These are phyloP conservation scores for Eubasilissa regina DNA, from an alignment of 1,140 invertebrate species.

Conservation along the genomic window DNA sequence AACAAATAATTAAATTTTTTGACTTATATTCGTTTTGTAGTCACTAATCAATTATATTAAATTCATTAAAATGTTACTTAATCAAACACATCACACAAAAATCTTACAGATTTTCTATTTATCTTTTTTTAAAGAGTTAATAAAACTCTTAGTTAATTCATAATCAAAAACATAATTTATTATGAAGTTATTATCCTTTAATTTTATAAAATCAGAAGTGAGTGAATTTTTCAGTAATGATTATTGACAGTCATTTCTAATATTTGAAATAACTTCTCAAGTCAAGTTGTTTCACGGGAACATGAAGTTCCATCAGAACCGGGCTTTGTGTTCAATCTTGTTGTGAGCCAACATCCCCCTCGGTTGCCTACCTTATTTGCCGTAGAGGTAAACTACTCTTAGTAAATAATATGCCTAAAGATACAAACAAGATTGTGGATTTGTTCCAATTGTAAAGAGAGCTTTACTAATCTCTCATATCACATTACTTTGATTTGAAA, in stretches of 20 bases:
- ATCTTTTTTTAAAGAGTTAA: too few relatives aligned
- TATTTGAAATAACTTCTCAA: not conserved
- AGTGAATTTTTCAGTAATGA: not conserved
- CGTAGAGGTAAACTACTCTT: constrained; percentile 20
- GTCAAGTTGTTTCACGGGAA: not conserved
- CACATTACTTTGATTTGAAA: constrained; percentile 65
- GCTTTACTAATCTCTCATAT: constrained; percentile 79
- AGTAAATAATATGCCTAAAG: constrained; percentile 9
- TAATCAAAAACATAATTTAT: too few relatives aligned
- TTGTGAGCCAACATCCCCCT: constrained; percentile 9
- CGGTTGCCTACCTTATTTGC: not conserved
- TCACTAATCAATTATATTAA: too few relatives aligned
- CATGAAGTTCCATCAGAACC: not conserved
- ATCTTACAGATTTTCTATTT: too few relatives aligned
- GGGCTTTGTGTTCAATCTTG: constrained; percentile 25
- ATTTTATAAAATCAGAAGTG: too few relatives aligned
- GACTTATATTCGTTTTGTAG: too few relatives aligned
- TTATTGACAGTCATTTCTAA: not conserved
- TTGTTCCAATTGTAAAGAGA: not conserved
- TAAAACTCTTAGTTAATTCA: too few relatives aligned
- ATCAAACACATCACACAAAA: too few relatives aligned
- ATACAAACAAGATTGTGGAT: not conserved
- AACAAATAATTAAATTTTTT: too few relatives aligned
- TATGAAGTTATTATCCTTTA: too few relatives aligned
- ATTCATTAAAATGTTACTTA: too few relatives aligned